Evolutionary conservation across 1,140 invertebrate species (phyloP).

Genomic region (Drosophila simulans): DNA sequence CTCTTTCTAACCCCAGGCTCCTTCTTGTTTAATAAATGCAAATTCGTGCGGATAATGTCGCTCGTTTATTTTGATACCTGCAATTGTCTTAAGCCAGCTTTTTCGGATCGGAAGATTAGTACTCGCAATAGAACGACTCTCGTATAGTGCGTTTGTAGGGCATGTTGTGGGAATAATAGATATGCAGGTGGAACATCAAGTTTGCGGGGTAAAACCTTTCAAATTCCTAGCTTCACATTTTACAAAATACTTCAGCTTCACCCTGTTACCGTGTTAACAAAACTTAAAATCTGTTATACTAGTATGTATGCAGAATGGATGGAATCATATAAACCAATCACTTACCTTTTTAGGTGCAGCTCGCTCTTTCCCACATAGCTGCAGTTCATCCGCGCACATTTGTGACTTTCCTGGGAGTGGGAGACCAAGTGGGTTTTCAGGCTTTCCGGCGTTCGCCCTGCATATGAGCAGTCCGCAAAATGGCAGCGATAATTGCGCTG

Average conservation of each 20-base stretch:
- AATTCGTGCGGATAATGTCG: conserved; percentile 64
- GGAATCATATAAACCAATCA: background rate
- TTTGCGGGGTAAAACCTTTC: no score
- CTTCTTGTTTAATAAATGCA: conserved; percentile 30
- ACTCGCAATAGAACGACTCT: conserved; percentile 9
- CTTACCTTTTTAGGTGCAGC: conserved; percentile 71
- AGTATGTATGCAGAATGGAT: no score
- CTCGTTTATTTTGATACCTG: conserved; percentile 42
- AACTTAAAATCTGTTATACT: no score
- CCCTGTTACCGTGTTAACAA: no score
- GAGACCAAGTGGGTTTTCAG: conserved; percentile 63
- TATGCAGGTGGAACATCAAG: no score
- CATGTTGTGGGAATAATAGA: no score
- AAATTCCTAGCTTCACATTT: no score
- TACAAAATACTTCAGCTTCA: no score
- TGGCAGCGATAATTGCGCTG: conserved; percentile 43
- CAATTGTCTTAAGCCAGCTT: conserved; percentile 40
- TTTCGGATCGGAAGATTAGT: conserved; percentile 25
- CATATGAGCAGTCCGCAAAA: conserved; percentile 54
- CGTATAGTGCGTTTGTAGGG: background rate
- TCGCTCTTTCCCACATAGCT: conserved; percentile 75
- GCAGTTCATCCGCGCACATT: conserved; percentile 57
- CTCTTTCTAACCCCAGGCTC: conserved; percentile 22
- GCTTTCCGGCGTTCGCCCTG: conserved; percentile 41
- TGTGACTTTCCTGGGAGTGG: conserved; percentile 61